Percentiles rank a stretch among this genome's conserved stretches.
Evolutionary conservation across 2,888 invertebrate genomes (phyloP).

Genomic region (Melinaea menophilus): DNA sequence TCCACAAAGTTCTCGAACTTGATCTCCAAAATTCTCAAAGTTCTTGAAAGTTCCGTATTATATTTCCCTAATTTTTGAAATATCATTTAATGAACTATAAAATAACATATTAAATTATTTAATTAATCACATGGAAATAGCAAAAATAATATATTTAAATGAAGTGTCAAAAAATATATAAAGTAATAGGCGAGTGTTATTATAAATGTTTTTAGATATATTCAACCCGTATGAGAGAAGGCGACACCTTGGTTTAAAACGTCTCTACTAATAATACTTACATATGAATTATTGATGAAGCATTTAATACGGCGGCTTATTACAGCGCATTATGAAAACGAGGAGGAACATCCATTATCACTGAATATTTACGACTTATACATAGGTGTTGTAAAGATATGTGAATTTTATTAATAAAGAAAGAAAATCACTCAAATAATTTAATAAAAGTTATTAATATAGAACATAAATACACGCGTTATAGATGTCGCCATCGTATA

Average conservation of each 20-base stretch:
- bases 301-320: conserved; percentile 53
- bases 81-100: conserved; percentile 5
- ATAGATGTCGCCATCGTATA: no score
- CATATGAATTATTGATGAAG: conserved; percentile 58
- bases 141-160: conserved; percentile 18
- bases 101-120: conserved; percentile 12
- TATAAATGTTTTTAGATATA: conserved; percentile 14
- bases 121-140: conserved; percentile 14
- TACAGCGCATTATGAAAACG: conserved; percentile 55
- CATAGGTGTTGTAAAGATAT: conserved; percentile 7
- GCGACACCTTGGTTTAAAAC: conserved; percentile 28
- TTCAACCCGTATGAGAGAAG: conserved; percentile 18
- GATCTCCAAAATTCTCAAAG: no score
- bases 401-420: conserved; percentile 8
- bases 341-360: conserved; percentile 53
- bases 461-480: no score
- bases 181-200: conserved; percentile 16
- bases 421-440: no score
- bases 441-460: no score
- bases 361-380: conserved; percentile 44
- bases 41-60: no score
- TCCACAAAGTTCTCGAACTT: no score
- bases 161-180: conserved; percentile 16
- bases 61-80: not conserved
- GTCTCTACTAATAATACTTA: conserved; percentile 46